Base-by-base conservation (phyloP, 92 coral and sea anemone species). In the Virgularia gustaviana region DNA sequence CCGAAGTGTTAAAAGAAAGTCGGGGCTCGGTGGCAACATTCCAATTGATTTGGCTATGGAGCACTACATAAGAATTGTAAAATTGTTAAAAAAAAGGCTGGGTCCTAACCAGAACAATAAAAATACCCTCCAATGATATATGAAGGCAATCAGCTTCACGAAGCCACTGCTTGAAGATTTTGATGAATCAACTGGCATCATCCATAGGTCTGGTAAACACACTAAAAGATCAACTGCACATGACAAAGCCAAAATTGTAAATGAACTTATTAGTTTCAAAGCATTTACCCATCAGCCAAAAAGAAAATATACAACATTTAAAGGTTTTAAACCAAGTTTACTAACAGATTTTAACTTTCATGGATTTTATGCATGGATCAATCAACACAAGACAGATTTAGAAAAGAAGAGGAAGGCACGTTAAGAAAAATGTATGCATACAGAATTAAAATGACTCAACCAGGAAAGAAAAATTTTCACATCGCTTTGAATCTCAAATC, bases 141-240 rank as follows among this genome's bases (percentile, higher is more conserved):
- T 53, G 13, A 38, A 49, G 10, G 45, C 79, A 9, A 9, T 30
- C 6, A 32, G 39, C 1, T 37, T 70, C 29, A 31, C 78, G 33
- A 78, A 42, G 28, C 43, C 38, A 34, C 57, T 82, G 25, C 20
- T 82, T 34, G 78, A 70, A 19, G 31, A 76, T 28, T 77, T 42
- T 67, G 86, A 82, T 70, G 25, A 28, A 29, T 59, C 57, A n/a
- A 30, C 65, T 34, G 24, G 39, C 36, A 35, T 77, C 20, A 61
- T 70, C 39, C 49, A 39, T 36, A 49, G 79, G 10, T 83, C 87
- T 9, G 83, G 87, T 23, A 71, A 83, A 41, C 86, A 82, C 35
- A 33, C 29, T 33, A 39, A 57, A 12, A 27, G 31, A 31, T 77
- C 83, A 57, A 59, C 60, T 45, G 56, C 29, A 39, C 27, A 77